phyloP scores from a whole-genome alignment of 1,140 invertebrate species.

The Pinna nobilis region DNA sequence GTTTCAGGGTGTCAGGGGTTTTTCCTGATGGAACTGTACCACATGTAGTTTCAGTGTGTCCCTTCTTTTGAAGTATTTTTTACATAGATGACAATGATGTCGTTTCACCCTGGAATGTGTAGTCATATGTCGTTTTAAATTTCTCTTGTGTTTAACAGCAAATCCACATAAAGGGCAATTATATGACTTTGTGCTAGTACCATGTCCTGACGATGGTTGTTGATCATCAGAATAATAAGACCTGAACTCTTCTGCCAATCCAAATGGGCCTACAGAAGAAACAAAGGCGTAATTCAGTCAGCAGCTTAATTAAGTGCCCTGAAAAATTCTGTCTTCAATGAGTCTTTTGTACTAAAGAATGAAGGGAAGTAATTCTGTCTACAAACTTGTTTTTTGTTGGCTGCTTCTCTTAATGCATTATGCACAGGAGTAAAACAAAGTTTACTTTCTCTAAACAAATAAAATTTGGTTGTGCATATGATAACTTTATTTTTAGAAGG shows the following conservation, averaged over 20 bases:
- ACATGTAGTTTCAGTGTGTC: constrained; percentile 3
- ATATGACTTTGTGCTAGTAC: no score
- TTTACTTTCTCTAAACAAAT: no score
- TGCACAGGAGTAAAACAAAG: no score
- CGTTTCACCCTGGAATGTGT: constrained; percentile 3
- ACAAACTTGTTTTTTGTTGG: no score
- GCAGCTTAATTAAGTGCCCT: not conserved
- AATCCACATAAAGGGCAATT: constrained; percentile 11
- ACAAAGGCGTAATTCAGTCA: not conserved
- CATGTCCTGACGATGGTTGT: no score
- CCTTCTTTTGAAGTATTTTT: not conserved
- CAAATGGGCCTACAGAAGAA: constrained; percentile 7
- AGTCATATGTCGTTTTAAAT: constrained; percentile 13
- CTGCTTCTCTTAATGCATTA: no score
- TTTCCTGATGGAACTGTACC: not conserved
- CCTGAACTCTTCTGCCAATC: no score
- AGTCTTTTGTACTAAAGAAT: no score
- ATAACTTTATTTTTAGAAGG: no score
- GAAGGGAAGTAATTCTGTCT: no score
- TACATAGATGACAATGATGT: constrained; percentile 15
- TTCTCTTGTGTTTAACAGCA: not conserved
- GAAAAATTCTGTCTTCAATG: not conserved
- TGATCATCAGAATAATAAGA: no score
- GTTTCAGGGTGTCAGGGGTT: not conserved
- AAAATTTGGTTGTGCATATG: no score